phyloP scores from a whole-genome alignment of 2,797 vertebrate genomes.

The Columba guinea region DNA sequence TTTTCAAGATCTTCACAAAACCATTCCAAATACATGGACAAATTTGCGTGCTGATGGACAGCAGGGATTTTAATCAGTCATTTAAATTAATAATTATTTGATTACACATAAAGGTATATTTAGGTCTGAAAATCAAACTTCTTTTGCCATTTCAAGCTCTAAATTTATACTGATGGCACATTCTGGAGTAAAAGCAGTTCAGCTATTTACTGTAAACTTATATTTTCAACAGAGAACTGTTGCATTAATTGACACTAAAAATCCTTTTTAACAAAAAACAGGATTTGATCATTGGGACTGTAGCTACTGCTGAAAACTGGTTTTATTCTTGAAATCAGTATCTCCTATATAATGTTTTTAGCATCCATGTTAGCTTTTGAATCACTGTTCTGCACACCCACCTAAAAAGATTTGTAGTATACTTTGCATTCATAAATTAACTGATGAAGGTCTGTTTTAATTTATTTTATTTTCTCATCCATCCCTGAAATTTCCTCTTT shows the following conservation, averaged over 20 bases:
- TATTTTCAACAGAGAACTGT: background rate
- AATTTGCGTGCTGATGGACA: background rate
- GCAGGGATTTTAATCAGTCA: background rate
- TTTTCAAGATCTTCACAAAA: background rate
- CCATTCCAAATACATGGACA: background rate
- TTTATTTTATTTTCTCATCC: slow-evolving; percentile 32
- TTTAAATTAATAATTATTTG: background rate
- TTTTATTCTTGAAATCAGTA: background rate
- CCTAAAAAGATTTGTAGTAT: background rate
- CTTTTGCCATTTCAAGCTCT: background rate
- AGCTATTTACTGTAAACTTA: background rate
- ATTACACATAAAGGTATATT: background rate
- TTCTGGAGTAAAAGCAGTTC: background rate
- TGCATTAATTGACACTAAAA: background rate
- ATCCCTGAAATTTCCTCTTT: slow-evolving; percentile 29
- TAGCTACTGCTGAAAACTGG: background rate
- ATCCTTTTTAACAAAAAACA: background rate
- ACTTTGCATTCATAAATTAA: background rate
- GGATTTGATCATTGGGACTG: background rate
- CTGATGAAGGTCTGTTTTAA: background rate
- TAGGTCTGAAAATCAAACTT: background rate
- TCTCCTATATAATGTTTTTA: background rate
- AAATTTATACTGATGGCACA: background rate
- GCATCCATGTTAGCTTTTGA: background rate
- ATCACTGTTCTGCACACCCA: background rate